Evolutionary conservation across 2,797 vertebrate species (phyloP).

Genomic region (Gallinago solitaria): DNA sequence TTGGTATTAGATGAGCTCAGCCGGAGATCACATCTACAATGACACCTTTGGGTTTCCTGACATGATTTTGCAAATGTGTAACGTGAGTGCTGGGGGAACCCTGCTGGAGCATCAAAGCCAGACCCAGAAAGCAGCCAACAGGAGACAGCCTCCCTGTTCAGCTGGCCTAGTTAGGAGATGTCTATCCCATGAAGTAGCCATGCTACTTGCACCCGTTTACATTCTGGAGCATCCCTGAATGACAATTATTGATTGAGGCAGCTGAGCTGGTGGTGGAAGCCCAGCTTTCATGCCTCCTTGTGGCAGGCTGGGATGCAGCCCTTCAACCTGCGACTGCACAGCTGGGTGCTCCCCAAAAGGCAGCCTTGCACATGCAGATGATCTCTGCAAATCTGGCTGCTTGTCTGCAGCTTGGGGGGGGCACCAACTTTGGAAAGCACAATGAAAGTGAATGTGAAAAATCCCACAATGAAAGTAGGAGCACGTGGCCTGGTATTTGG

Average conservation of each 20-base stretch:
- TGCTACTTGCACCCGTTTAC: not conserved
- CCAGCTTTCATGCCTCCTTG: not conserved
- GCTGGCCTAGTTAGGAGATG: not conserved
- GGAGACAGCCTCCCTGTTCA: not conserved
- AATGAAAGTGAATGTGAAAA: not conserved
- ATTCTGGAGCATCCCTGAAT: not conserved
- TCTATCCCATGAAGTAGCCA: not conserved
- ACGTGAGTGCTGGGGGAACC: not conserved
- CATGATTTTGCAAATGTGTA: rapidly evolving
- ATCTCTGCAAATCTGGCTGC: not conserved
- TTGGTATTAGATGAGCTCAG: not conserved
- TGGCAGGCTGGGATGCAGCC: not conserved
- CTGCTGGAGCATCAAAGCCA: not conserved
- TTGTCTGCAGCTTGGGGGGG: not conserved
- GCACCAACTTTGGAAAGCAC: not conserved
- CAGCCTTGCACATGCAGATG: not conserved
- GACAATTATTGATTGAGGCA: not conserved
- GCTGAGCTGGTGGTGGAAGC: not conserved
- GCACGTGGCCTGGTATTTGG: not conserved
- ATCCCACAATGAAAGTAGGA: not conserved
- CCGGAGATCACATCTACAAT: not conserved
- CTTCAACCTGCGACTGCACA: too few species aligned
- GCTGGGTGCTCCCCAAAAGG: not conserved
- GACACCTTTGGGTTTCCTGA: not conserved
- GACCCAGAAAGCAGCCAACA: not conserved